These are phyloP conservation scores for Nysson spinosus DNA, from an alignment of 2,888 invertebrate species.

Conservation along the genomic window DNA sequence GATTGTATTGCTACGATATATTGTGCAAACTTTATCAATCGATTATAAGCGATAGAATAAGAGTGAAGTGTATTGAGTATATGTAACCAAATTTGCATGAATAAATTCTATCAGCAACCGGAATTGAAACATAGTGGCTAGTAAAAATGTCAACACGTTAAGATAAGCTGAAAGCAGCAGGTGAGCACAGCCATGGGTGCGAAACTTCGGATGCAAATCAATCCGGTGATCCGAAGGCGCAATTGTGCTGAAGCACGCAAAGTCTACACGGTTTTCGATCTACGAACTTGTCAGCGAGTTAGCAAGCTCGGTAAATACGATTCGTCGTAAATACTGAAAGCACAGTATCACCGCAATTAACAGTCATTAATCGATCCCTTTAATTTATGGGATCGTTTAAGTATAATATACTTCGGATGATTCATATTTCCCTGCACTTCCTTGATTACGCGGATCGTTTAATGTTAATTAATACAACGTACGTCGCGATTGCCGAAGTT, in stretches of 20 bases:
- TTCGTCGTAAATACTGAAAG: conserved; percentile 12
- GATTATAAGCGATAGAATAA: too few relatives aligned
- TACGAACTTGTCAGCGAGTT: conserved; percentile 7
- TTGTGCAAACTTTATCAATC: too few relatives aligned
- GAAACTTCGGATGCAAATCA: conserved; percentile 36
- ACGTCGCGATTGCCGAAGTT: not conserved
- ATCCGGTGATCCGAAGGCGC: conserved; percentile 18
- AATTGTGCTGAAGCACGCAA: conserved; percentile 62
- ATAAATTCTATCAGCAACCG: not conserved
- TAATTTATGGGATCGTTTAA: too few relatives aligned
- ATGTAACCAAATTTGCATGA: too few relatives aligned
- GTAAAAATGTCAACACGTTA: not conserved
- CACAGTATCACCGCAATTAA: not conserved
- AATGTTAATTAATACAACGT: conserved; percentile 5
- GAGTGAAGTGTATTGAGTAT: too few relatives aligned
- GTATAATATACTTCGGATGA: too few relatives aligned
- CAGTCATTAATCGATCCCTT: too few relatives aligned
- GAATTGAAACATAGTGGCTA: not conserved
- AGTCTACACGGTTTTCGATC: conserved; percentile 12
- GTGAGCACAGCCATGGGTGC: conserved; percentile 12
- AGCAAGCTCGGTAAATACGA: conserved; percentile 1
- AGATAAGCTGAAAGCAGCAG: conserved; percentile 7
- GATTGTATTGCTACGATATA: too few relatives aligned
- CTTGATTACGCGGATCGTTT: not conserved
- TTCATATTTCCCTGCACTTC: too few relatives aligned